Evolutionary conservation across 2,797 vertebrate species (phyloP).

Genomic region (Botia kubotai): DNA sequence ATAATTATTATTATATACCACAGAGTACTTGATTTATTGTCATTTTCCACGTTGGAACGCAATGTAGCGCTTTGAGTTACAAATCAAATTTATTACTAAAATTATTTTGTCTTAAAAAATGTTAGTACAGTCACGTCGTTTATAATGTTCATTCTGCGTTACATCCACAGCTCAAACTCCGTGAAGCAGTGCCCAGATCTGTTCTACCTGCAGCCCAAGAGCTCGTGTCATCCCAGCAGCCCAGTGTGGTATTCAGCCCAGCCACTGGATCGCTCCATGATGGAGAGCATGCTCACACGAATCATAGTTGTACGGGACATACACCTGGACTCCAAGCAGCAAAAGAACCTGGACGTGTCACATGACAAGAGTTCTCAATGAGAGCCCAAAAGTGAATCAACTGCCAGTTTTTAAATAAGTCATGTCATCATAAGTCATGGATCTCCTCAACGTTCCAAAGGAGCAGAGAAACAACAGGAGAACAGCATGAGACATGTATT

Average conservation of each 20-base stretch:
- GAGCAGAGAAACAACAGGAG: slow-evolving; percentile 25
- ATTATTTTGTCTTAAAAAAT: background rate
- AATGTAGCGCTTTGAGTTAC: too few relatives aligned
- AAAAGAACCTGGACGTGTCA: slow-evolving; percentile 36
- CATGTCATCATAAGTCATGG: background rate
- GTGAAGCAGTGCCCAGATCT: slow-evolving; percentile 87
- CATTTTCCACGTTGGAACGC: too few relatives aligned
- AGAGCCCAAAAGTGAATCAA: background rate
- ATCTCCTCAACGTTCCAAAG: slow-evolving; percentile 20
- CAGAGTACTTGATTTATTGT: too few relatives aligned
- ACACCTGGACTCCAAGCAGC: slow-evolving; percentile 76
- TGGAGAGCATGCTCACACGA: slow-evolving; percentile 95
- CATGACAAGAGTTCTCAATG: slow-evolving; percentile 62
- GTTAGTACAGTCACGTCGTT: background rate
- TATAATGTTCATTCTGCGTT: background rate
- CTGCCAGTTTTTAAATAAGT: slow-evolving; percentile 3
- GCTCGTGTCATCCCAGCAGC: slow-evolving; percentile 84
- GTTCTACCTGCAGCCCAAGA: slow-evolving; percentile 94
- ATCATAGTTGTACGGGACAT: slow-evolving; percentile 92
- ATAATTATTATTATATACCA: too few relatives aligned
- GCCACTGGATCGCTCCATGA: slow-evolving; percentile 84
- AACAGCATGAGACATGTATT: slow-evolving; percentile 15
- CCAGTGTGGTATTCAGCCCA: slow-evolving; percentile 91
- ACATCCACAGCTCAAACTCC: slow-evolving; percentile 83
- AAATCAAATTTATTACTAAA: too few relatives aligned